Base-by-base conservation (phyloP, 1,140 invertebrate genomes). In the Nilaparvata lugens region DNA sequence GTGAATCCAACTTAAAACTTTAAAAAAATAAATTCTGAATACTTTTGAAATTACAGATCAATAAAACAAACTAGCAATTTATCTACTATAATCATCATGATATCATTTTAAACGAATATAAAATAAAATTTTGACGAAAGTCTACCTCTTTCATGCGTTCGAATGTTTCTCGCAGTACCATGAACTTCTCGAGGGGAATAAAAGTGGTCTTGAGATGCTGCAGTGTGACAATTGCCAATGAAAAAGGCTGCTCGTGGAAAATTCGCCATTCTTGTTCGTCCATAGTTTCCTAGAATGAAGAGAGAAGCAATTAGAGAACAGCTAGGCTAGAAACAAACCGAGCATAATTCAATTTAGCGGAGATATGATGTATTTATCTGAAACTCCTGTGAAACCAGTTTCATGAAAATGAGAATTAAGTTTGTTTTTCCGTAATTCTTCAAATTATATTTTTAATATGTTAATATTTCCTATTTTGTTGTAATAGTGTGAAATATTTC, bases 191-290 rank as follows among this genome's bases (percentile, higher is more conserved):
- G 35, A 84, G 79, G 0, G 89, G 88, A 21, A 85, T 87, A 73
- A 89, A 89, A 6, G 84, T 87, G 6, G 86, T 87, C 72, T 88
- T 88, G 14, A 89, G 68, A 70, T 86, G 84, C 68, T 89, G 87
- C 31, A 89, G 71, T 2, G 82, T 87, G 70, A 87, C 85, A 48
- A 89, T 81, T 0, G 87, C 86, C 56, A n/a, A 83, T 28, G 75
- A 75, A 64, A 86, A 85, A 59, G 79, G 70, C 43, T 82, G 78
- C 52, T 74, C 75, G 38, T 75, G 23, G n/a, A n/a, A 13, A 56
- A 53, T 54, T 48, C 35, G 13, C 54, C 35, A 28, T 64, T 54
- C 38, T 66, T 57, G 14, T 40, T 38, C 18, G 61, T 38, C 71
- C 75, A 78, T 63, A 79, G 77, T 71, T 78, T 78, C 52, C 78